phyloP scores from a whole-genome alignment of 1,140 invertebrate genomes.

The Argopecten irradians region DNA sequence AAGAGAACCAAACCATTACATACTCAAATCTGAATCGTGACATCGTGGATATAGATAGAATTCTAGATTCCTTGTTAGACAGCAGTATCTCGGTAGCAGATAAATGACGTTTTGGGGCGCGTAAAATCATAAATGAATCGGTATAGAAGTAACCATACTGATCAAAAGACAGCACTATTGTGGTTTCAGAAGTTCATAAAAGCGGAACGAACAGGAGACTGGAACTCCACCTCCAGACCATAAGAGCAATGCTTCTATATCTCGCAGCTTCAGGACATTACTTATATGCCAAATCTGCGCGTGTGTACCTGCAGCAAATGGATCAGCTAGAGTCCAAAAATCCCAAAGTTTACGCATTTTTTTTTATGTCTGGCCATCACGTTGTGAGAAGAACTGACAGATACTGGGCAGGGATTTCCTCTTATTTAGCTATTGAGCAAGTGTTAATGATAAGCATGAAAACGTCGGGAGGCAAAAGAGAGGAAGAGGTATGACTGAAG shows the following conservation, averaged over 20 bases:
- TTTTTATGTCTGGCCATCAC: constrained; percentile 56
- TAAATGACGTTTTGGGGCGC: too few relatives aligned
- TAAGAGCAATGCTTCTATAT: constrained; percentile 74
- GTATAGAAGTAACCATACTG: too few relatives aligned
- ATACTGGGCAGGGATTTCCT: constrained; percentile 48
- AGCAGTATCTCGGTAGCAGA: too few relatives aligned
- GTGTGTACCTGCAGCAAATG: constrained; percentile 78
- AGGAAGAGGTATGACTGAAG: too few relatives aligned
- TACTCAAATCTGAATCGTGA: too few relatives aligned
- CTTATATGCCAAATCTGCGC: constrained; percentile 77
- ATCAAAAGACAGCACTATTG: constrained; percentile 41
- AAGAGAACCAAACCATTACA: too few relatives aligned
- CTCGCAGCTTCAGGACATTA: constrained; percentile 77
- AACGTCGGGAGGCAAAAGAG: too few relatives aligned
- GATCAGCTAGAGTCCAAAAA: constrained; percentile 59
- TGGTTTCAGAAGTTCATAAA: constrained; percentile 54
- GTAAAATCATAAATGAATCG: too few relatives aligned
- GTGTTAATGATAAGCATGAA: too few relatives aligned
- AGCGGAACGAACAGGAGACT: constrained; percentile 62
- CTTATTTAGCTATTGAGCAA: too few relatives aligned
- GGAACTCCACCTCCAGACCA: constrained; percentile 47
- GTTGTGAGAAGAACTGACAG: constrained; percentile 60
- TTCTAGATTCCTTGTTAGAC: too few relatives aligned
- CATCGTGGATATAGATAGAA: too few relatives aligned
- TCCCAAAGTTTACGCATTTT: constrained; percentile 58